phyloP scores from a whole-genome alignment of 2,113 vertebrate genomes.

The Macrotis lagotis region DNA sequence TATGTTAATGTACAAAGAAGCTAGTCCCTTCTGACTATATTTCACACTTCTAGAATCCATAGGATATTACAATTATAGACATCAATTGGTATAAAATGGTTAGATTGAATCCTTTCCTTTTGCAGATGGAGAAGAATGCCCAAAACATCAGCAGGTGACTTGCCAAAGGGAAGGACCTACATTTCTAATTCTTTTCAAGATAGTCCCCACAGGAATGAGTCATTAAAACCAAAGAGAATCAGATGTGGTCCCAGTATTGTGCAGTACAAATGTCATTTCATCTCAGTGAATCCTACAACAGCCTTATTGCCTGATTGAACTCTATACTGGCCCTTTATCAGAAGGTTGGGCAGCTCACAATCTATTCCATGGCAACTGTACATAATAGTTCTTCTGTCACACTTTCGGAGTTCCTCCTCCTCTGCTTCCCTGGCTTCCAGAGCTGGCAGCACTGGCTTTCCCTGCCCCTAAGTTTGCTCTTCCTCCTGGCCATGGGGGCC shows the following conservation, averaged over 20 bases:
- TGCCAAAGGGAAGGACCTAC: background rate
- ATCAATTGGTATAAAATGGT: background rate
- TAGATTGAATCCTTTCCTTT: background rate
- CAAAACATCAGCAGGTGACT: background rate
- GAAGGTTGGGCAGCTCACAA: background rate
- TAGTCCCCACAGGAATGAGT: background rate
- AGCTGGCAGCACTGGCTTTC: slow-evolving; percentile 67
- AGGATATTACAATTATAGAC: background rate
- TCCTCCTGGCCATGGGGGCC: slow-evolving; percentile 60
- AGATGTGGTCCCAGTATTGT: background rate
- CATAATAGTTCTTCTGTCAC: background rate
- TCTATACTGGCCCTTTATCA: background rate
- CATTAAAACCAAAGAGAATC: background rate
- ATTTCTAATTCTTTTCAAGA: background rate
- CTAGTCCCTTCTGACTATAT: background rate
- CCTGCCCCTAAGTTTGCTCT: slow-evolving; percentile 57
- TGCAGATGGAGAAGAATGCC: background rate
- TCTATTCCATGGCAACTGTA: background rate
- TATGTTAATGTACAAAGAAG: background rate
- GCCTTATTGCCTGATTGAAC: background rate
- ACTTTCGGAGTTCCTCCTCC: background rate
- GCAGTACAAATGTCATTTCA: background rate
- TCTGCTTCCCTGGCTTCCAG: background rate
- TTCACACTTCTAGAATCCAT: background rate
- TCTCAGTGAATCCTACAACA: background rate